phyloP scores from a whole-genome alignment of 2,797 vertebrate species.

The Vultur gryphus region DNA sequence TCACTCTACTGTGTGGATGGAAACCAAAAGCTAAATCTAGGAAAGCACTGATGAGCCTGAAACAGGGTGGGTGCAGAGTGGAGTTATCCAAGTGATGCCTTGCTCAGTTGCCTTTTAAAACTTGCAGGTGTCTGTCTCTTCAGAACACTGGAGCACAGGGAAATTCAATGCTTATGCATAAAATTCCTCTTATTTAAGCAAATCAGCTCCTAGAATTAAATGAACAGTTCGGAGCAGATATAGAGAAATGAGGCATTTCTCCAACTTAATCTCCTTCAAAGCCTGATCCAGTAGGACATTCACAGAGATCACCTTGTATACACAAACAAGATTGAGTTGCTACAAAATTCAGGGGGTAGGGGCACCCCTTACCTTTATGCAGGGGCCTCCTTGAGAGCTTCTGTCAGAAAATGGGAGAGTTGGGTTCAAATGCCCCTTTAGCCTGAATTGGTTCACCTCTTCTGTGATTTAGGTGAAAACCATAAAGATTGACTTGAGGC shows the following conservation, averaged over 20 bases:
- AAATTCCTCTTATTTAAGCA: background rate
- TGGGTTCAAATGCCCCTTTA: background rate
- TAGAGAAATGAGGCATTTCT: background rate
- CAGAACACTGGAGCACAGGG: background rate
- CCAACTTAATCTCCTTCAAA: background rate
- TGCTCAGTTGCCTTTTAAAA: background rate
- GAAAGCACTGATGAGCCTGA: background rate
- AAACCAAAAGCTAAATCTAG: background rate
- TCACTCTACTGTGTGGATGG: background rate
- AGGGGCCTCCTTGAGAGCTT: background rate
- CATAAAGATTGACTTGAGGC: background rate
- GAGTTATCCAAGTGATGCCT: background rate
- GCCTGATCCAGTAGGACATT: background rate
- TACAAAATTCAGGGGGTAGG: background rate
- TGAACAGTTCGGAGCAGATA: background rate
- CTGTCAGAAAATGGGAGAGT: background rate
- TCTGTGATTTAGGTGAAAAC: background rate
- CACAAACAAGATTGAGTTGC: background rate
- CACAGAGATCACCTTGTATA: background rate
- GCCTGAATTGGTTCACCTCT: accelerated
- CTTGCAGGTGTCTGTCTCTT: background rate
- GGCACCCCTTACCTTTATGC: background rate
- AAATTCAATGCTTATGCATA: background rate
- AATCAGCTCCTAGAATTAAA: background rate
- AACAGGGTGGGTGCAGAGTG: background rate